Base-by-base conservation (phyloP, 2,113 vertebrate species). In the Poecilia latipinna region DNA sequence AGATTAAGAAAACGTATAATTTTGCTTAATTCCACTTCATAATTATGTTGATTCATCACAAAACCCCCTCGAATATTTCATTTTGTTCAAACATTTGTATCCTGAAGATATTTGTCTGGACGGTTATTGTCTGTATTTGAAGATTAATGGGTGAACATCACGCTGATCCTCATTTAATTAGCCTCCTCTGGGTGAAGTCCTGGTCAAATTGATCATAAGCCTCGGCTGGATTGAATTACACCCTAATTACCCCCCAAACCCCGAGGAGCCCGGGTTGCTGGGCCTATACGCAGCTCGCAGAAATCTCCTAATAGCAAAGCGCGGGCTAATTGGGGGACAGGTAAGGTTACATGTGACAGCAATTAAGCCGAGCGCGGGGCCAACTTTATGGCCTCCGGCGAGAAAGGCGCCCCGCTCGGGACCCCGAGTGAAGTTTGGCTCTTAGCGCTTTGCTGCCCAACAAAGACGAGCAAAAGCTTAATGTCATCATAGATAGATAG, bases 301-400 rank as follows among this genome's bases (percentile, higher is more conserved):
- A 93, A 57, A 90, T 92, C 90, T 92, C 84, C 91, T 93, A 94
- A 94, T 92, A 92, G 90, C 87, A 70, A 93, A 91, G 92, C 92
- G 89, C 77, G 54, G 91, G 89, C 93, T 95, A 94, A 95, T 94
- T 94, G 93, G 91, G 73, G 88, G 82, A 92, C 93, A 95, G 94
- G 93, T 95, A 94, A 90, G 94, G 94, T 94, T 94, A 95, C 94
- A 95, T 95, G 91, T 95, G 93, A 92, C 90, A 93, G 91, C 93
- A 95, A 95, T 95, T 95, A 94, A 89, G 79, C 70, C 61, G 48
- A 87, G 89, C 86, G 74, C 90, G 71, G 94, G 91, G 92, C 88
- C 91, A 93, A 85, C 88, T 88, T 72, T 77, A 65, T 92, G 63
- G 91, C 93, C 91, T 70, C 77, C 3, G 90, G 93, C 89, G 29